A percentile compares a stretch with the other conserved stretches of the same genome.
These are phyloP conservation scores for Sarcophaga peregrina DNA, from an alignment of 1,140 invertebrate genomes.

Conservation along the genomic window DNA sequence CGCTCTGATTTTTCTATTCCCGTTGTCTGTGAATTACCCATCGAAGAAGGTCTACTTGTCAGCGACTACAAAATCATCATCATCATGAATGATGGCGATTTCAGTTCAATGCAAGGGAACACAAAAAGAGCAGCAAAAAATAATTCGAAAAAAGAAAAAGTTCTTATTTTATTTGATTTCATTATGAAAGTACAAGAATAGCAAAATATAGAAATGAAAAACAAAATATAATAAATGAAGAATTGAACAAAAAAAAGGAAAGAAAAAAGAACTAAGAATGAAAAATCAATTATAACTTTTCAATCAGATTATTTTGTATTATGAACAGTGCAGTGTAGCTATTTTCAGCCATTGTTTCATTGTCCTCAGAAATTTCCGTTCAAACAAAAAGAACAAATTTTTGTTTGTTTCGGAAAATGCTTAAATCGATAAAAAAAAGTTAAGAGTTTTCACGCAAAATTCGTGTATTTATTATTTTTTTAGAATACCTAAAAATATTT, in stretches of 20 bases:
- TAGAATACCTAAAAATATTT: not conserved
- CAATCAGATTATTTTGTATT: conserved; percentile 53
- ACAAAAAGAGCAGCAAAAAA: not conserved
- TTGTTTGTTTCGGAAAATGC: too few relatives aligned
- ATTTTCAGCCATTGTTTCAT: not conserved
- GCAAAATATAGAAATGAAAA: conserved; percentile 8
- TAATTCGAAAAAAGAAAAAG: conserved; percentile 5
- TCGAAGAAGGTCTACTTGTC: conserved; percentile 51
- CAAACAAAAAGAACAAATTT: not conserved
- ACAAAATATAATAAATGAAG: not conserved
- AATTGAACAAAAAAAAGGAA: conserved; percentile 32
- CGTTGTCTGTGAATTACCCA: conserved; percentile 49
- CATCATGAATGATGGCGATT: too few relatives aligned
- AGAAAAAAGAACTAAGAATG: conserved; percentile 48
- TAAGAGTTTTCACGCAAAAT: too few relatives aligned
- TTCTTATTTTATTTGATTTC: conserved; percentile 37
- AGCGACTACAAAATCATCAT: too few relatives aligned
- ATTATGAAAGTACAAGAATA: conserved; percentile 10
- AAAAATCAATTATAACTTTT: conserved; percentile 66
- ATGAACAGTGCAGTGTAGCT: not conserved
- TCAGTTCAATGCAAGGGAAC: not conserved
- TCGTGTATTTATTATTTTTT: not conserved
- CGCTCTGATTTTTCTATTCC: conserved; percentile 26
- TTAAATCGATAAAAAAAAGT: too few relatives aligned
- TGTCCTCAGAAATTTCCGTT: not conserved